These are phyloP conservation scores for Jacana jacana DNA, from an alignment of 2,113 vertebrate genomes.

Conservation along the genomic window DNA sequence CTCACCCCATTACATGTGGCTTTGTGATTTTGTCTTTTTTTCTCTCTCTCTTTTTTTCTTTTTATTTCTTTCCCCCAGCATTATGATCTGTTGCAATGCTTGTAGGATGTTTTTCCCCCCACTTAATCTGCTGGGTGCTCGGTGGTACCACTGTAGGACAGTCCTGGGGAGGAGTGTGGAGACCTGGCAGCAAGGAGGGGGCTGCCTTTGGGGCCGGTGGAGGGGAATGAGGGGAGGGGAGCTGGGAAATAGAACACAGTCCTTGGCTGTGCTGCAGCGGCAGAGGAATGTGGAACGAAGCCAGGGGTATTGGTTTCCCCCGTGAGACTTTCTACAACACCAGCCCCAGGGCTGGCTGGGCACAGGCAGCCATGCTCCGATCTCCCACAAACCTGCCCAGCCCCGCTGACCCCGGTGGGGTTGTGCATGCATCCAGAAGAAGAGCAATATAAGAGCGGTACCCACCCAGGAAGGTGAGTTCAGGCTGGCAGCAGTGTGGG, in stretches of 20 bases:
- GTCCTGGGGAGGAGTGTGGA: background rate
- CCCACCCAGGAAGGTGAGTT: background rate
- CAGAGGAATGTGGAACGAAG: conserved; percentile 34
- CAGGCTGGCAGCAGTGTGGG: background rate
- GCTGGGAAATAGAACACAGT: conserved; percentile 10
- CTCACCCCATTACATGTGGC: background rate
- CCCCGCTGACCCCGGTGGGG: accelerated
- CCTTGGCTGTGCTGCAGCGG: background rate
- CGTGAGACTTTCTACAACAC: background rate
- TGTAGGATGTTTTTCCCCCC: background rate
- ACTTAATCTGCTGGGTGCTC: background rate
- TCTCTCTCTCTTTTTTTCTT: background rate
- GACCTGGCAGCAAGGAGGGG: conserved; percentile 15
- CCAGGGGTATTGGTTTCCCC: conserved; percentile 30
- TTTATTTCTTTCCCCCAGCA: background rate
- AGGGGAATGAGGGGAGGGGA: conserved; percentile 5
- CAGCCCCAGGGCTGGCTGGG: background rate
- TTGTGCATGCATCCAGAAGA: background rate
- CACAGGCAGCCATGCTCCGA: background rate
- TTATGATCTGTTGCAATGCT: background rate
- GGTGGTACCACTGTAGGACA: background rate
- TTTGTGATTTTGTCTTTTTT: background rate
- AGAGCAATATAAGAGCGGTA: background rate
- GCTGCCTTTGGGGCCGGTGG: background rate
- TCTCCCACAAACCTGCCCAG: background rate